A percentile compares a stretch with the other conserved stretches of the same genome.
Conservation (phyloP, 2,797 vertebrate genomes). For the Sebastes diploproa region DNA sequence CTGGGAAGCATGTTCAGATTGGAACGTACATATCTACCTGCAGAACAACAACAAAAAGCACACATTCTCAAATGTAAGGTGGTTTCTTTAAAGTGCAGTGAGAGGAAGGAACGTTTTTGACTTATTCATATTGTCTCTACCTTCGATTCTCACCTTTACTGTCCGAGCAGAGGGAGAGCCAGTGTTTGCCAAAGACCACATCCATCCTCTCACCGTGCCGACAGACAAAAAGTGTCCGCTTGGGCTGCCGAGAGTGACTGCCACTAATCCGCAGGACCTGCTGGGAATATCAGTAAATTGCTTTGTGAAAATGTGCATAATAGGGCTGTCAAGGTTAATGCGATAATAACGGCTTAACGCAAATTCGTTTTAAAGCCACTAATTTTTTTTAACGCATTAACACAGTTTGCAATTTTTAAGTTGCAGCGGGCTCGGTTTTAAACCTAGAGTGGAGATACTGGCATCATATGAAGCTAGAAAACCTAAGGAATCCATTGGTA, state of each 20-base stretch:
- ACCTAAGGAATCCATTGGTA: no score
- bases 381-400: no score
- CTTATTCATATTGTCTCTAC: not conserved
- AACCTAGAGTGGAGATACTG: no score
- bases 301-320: not conserved
- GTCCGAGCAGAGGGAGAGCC: constrained; percentile 95
- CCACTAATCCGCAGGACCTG: constrained; percentile 88
- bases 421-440: no score
- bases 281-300: not conserved
- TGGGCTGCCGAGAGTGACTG: constrained; percentile 83
- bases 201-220: constrained; percentile 97
- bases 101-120: not conserved
- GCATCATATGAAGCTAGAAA: no score
- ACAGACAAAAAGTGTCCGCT: constrained; percentile 91
- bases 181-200: constrained; percentile 96
- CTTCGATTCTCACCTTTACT: constrained; percentile 87
- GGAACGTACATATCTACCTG: constrained; percentile 91
- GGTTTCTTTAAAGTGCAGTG: not conserved
- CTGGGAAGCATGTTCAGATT: constrained; percentile 95
- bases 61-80: not conserved
- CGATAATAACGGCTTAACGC: no score
- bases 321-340: no score
- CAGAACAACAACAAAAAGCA: not conserved
- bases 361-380: no score
- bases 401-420: no score